Base-by-base conservation (phyloP, 2,797 vertebrate genomes). In the Chelon labrosus region DNA sequence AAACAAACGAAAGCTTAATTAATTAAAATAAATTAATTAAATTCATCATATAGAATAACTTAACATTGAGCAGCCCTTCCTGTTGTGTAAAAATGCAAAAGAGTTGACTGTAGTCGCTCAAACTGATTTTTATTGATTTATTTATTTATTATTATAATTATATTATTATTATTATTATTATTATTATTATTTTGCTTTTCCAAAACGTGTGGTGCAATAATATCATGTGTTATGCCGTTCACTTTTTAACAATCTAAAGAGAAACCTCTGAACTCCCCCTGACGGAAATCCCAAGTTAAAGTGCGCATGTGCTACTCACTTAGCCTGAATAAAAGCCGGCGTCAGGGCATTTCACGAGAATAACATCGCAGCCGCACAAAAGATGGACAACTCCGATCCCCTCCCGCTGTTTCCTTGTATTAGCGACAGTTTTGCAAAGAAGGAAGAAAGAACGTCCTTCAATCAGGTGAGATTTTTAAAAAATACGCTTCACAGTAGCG, bases 391-490 rank as follows among this genome's bases (percentile, higher is more conserved):
- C 44, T 19, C 57, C 0, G 12, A 53, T 6, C 25, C 49, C n/a
- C 13, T 13, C 0, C 1, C 49, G 14, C 41, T 9, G 10, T 25
- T 7, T 1, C 37, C 20, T 1, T 7, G 19, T 0, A 20, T 38
- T 11, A 46, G 38, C 42, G 49, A 13, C 57, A 16, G 0, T 25
- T 25, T 44, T 0, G 25, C n/a, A 16, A 66, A 59, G 19, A 46
- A 41, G 20, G 68, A 51, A 47, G 66, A 60, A 47, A 60, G 1
- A n/a, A 6, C 19, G 3, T 1, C 54, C 0, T 14, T 35, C 3
- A 12, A 38, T 27, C 74, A 79, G 85, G 88, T 87, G 38, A 70
- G 82, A 4, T n/a, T 41, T 13, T 12, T 60, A 19, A 19, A 12
- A 39, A 17, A 3, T 14, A 27, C 25, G 37, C 46, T 7, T 20